phyloP scores from a whole-genome alignment of 2,113 vertebrate genomes.

The Myiagra hebetior region DNA sequence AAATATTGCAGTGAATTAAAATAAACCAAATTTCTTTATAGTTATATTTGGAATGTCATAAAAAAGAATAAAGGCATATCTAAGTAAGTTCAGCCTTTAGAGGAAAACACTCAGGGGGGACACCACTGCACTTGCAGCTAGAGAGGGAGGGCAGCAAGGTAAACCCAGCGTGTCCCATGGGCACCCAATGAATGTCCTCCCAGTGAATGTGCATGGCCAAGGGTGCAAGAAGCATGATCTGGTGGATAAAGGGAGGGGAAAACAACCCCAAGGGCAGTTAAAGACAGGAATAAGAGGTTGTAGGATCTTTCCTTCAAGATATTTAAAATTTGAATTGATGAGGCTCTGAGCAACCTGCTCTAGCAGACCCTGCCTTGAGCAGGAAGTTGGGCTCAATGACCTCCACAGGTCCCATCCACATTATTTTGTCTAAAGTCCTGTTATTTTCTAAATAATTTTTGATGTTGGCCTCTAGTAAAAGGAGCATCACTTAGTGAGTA shows the following conservation, averaged over 20 bases:
- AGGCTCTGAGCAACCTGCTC: neutral
- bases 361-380: neutral
- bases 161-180: neutral
- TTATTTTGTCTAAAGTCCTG: neutral
- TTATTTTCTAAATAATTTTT: neutral
- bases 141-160: neutral
- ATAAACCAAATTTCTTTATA: neutral
- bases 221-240: neutral
- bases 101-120: neutral
- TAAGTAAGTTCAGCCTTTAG: neutral
- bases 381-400: neutral
- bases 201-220: fast-evolving
- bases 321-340: neutral
- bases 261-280: neutral
- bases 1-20: neutral
- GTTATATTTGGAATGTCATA: neutral
- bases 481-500: neutral
- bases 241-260: neutral
- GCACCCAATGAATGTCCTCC: fast-evolving
- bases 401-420: neutral
- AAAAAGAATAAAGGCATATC: neutral
- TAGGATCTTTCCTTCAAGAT: neutral
- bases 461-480: neutral
- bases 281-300: neutral
- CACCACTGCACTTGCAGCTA: neutral